Base-by-base conservation (phyloP, 2,888 invertebrate genomes). In the Noctua fimbriata region DNA sequence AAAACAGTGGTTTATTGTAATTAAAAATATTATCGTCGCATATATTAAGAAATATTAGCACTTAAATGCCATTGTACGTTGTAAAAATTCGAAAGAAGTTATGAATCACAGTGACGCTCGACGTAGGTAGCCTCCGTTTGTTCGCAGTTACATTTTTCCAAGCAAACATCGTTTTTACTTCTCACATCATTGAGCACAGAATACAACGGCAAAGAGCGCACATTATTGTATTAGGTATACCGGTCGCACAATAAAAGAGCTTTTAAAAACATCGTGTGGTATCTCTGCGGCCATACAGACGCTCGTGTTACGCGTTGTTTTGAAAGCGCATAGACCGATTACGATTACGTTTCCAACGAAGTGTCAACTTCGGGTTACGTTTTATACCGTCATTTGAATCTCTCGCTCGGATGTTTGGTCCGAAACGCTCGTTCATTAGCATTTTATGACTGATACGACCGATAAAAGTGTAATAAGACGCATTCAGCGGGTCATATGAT, bases 401-500 rank as follows among this genome's bases (percentile, higher is more conserved):
- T 96, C 93, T 94, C 92, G 94, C 96, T 96, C 96, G 96, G 96
- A 96, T 97, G 96, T 97, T 97, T 97, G 96, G 96, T 95, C 96
- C 95, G 94, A 95, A 94, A 94, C 93, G 95, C 92, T 93, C 95
- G 94, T 96, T 96, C 96, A 97, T 97, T 97, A 96, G 95, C 96
- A 96, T 96, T 97, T 97, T 96, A 97, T 96, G 97, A 97, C 93
- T 95, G 95, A 97, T 97, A 97, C 96, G 95, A 94, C 94, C 96
- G 95, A 96, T 97, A 96, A 96, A 96, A 95, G 93, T 96, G 96
- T 96, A 97, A 96, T 96, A 96, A 96, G 96, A 96, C 93, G 93
- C 96, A 96, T 95, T 96, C 93, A 95, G 92, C 95, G 94, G 95
- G 94, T 94, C 96, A 94, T 96, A 94, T 94, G 92, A 92, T 94